Conservation (phyloP, 2,888 invertebrate genomes). For the Parthenolecanium corni region DNA sequence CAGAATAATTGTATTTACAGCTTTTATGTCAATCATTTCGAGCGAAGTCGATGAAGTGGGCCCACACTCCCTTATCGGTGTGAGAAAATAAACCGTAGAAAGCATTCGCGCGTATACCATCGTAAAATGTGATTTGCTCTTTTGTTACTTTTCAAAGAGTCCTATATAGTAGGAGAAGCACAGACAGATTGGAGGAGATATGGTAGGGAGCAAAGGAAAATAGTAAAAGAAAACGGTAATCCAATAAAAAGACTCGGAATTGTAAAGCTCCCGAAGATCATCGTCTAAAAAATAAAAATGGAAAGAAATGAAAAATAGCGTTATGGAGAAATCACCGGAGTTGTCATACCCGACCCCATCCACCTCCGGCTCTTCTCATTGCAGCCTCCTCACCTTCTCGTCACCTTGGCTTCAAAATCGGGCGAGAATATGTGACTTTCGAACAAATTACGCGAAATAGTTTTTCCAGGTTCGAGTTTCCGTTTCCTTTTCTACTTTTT, state of each 20-base stretch:
- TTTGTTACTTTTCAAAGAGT: constrained; percentile 1
- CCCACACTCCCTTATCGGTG: background rate
- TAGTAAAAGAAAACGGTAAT: background rate
- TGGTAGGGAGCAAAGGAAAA: background rate
- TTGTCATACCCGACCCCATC: no score
- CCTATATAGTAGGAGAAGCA: background rate
- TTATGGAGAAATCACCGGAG: no score
- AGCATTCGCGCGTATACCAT: background rate
- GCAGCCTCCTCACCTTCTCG: no score
- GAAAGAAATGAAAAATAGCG: no score
- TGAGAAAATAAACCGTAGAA: background rate
- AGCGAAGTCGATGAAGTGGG: background rate
- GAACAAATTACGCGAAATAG: no score
- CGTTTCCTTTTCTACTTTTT: no score
- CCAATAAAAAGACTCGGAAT: background rate
- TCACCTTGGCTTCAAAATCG: no score
- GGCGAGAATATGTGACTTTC: no score
- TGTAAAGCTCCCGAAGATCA: background rate
- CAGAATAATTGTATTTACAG: no score
- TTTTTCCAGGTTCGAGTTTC: no score
- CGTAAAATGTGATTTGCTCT: constrained; percentile 7
- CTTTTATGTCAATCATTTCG: background rate
- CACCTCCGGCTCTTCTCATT: no score
- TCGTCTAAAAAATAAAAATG: no score
- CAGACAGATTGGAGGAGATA: background rate